Evolutionary conservation across 2,113 vertebrate species (phyloP).

Genomic region (Irena cyanogastra): DNA sequence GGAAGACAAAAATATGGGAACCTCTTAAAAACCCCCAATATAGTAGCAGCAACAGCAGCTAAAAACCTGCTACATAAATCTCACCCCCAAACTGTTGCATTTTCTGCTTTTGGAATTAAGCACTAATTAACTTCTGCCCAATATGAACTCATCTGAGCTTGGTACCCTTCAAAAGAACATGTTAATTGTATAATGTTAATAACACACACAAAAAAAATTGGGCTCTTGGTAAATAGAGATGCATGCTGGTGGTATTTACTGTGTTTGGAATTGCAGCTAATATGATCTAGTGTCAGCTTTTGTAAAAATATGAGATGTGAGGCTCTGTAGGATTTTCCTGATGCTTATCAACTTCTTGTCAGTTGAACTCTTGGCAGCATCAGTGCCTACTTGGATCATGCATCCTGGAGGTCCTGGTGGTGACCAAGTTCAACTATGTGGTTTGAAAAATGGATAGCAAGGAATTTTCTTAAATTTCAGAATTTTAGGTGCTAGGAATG

Average conservation of each 20-base stretch:
- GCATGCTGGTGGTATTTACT: background rate
- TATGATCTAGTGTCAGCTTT: background rate
- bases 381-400: background rate
- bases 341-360: background rate
- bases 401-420: background rate
- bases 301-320: fast-evolving
- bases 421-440: background rate
- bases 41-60: background rate
- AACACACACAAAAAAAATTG: background rate
- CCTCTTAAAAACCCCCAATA: background rate
- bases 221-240: background rate
- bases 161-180: background rate
- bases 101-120: background rate
- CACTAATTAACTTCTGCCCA: background rate
- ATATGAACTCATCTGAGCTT: background rate
- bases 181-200: background rate
- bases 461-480: background rate
- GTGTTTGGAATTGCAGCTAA: background rate
- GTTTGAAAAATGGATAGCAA: background rate
- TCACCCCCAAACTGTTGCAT: background rate
- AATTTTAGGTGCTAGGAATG: background rate
- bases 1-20: background rate
- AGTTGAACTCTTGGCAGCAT: fast-evolving
- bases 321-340: background rate
- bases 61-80: background rate